Evolutionary conservation across 2,113 vertebrate genomes (phyloP).

Genomic region (Melanerpes formicivorus): DNA sequence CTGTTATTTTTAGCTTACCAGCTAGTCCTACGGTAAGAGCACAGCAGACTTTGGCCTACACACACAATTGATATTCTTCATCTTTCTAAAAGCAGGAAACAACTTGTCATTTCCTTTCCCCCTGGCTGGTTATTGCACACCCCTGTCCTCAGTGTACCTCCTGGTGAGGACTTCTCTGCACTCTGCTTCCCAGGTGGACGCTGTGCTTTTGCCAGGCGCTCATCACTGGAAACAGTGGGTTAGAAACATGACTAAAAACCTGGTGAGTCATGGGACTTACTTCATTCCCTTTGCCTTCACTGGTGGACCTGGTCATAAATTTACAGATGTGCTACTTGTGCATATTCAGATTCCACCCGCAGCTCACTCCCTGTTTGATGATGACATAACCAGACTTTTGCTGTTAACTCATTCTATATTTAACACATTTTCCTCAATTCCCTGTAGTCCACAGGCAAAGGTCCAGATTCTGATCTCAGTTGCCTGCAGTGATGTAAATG

Average conservation of each 20-base stretch:
- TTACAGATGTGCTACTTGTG: constrained; percentile 49
- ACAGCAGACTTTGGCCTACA: background rate
- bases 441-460: background rate
- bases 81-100: background rate
- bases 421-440: constrained; percentile 46
- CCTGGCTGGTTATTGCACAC: rapidly evolving
- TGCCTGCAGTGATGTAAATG: background rate
- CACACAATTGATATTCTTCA: background rate
- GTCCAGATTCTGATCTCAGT: constrained; percentile 53
- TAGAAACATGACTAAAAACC: constrained; percentile 10
- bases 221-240: background rate
- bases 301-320: constrained; percentile 50
- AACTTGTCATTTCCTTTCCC: background rate
- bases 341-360: constrained; percentile 46
- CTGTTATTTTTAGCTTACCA: constrained; percentile 24
- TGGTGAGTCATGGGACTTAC: constrained; percentile 38
- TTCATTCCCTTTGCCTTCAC: constrained; percentile 16
- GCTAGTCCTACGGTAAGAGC: background rate
- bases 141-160: background rate
- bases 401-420: constrained; percentile 48
- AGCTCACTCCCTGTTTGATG: constrained; percentile 30
- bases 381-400: constrained; percentile 63
- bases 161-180: background rate
- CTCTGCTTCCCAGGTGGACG: constrained; percentile 2
- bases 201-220: background rate